A percentile compares a stretch with the other conserved stretches of the same genome.
These are phyloP conservation scores for Tuberolachnus salignus DNA, from an alignment of 2,888 invertebrate species.

Conservation along the genomic window DNA sequence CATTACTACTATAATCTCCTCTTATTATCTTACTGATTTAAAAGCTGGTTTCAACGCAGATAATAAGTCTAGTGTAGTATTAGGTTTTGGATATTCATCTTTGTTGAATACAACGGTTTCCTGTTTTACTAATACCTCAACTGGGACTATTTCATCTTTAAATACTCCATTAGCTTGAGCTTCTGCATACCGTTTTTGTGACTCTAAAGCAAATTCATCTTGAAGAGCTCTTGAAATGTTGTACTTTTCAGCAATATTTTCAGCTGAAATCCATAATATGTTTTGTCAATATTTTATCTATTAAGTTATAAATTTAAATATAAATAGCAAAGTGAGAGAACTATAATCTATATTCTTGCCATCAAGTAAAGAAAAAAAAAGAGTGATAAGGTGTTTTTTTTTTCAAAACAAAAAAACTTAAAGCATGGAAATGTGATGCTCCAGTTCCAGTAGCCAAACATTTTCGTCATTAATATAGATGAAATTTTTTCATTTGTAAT, in stretches of 20 bases:
- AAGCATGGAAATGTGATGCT: no score
- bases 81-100: constrained; percentile 76
- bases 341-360: no score
- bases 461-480: no score
- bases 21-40: constrained; percentile 64
- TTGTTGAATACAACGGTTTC: constrained; percentile 64
- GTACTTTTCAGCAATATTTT: constrained; percentile 75
- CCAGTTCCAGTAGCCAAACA: no score
- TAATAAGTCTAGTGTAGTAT: constrained; percentile 69
- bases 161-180: constrained; percentile 72
- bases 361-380: no score
- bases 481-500: no score
- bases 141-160: constrained; percentile 74
- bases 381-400: no score
- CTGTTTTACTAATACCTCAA: constrained; percentile 66
- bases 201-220: constrained; percentile 72
- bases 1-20: not conserved
- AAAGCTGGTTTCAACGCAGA: constrained; percentile 72
- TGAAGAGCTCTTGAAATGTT: constrained; percentile 72
- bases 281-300: not conserved
- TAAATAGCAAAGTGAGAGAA: no score
- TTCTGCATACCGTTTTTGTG: constrained; percentile 71
- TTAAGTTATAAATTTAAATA: no score
- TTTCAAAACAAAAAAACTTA: no score
- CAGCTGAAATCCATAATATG: constrained; percentile 66